A percentile compares a stretch with the other conserved stretches of the same genome.
Evolutionary conservation across 1,140 invertebrate genomes (phyloP).

Genomic region (Drosophila guanche): DNA sequence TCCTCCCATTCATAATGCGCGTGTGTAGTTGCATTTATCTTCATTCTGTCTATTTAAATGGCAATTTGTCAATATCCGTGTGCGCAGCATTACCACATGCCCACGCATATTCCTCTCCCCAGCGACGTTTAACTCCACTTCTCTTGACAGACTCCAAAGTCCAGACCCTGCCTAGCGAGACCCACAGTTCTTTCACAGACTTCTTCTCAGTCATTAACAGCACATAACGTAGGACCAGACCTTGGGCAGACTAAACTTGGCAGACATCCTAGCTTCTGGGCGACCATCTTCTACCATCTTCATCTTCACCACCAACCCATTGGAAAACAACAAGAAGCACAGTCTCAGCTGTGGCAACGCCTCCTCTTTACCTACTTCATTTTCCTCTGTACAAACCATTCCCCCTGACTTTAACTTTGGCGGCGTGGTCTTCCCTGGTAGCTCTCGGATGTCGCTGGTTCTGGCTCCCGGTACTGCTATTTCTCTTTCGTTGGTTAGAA

Average conservation of each 20-base stretch:
- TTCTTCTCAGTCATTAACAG: conserved; percentile 80
- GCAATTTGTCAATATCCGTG: conserved; percentile 77
- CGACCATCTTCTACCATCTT: too few relatives aligned
- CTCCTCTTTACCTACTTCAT: conserved; percentile 19
- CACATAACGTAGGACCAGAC: conserved; percentile 68
- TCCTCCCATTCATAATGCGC: conserved; percentile 9
- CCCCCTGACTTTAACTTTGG: conserved; percentile 37
- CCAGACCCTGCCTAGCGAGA: conserved; percentile 23
- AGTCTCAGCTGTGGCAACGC: too few relatives aligned
- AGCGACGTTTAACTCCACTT: neutral
- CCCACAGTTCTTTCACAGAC: conserved; percentile 76
- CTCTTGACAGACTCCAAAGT: conserved; percentile 9
- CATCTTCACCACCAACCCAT: neutral
- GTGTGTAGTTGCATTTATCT: conserved; percentile 68
- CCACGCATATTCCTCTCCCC: conserved; percentile 2
- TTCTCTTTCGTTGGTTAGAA: conserved; percentile 5
- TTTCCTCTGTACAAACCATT: neutral
- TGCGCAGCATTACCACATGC: conserved; percentile 43
- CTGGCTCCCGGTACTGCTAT: conserved; percentile 22
- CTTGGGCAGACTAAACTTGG: conserved; percentile 62
- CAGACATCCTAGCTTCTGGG: conserved; percentile 48
- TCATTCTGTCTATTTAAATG: conserved; percentile 81
- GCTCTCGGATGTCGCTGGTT: conserved; percentile 31
- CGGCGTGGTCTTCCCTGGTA: conserved; percentile 35
- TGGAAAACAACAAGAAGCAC: too few relatives aligned